A percentile compares a stretch with the other conserved stretches of the same genome.
phyloP scores from a whole-genome alignment of 2,113 vertebrate species.

The Carassius carassius region DNA sequence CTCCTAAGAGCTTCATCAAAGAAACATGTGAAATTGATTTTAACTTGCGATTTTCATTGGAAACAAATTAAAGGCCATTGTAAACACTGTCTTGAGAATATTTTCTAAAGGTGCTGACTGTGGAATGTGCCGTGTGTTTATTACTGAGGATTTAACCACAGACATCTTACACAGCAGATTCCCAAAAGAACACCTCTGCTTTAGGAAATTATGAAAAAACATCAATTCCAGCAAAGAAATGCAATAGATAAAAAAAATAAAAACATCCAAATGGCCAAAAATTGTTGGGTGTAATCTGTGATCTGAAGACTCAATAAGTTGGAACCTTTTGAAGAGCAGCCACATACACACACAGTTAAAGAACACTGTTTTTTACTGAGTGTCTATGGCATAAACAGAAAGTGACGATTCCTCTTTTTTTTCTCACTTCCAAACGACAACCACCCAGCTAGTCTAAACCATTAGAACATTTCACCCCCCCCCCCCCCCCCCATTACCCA shows the following conservation, averaged over 20 bases:
- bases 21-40: neutral
- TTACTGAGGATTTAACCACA: conserved; percentile 30
- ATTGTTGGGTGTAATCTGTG: conserved; percentile 15
- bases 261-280: neutral
- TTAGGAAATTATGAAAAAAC: conserved; percentile 12
- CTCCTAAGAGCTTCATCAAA: neutral
- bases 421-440: conserved; percentile 26
- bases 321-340: conserved; percentile 22
- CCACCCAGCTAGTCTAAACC: conserved; percentile 21
- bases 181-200: conserved; percentile 11
- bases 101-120: conserved; percentile 25
- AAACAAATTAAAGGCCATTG: neutral
- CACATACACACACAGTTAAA: conserved; percentile 11
- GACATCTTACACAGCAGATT: conserved; percentile 25
- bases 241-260: too few relatives aligned
- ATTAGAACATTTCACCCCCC: conserved; percentile 19
- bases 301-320: conserved; percentile 15
- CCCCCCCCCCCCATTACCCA: conserved; percentile 39
- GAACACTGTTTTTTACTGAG: conserved; percentile 15
- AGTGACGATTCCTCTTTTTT: conserved; percentile 29
- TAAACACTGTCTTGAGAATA: neutral
- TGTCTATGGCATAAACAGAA: conserved; percentile 28
- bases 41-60: conserved; percentile 2
- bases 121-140: conserved; percentile 19
- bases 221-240: neutral